These are phyloP conservation scores for Volucella inflata DNA, from an alignment of 2,888 invertebrate species.

Conservation along the genomic window DNA sequence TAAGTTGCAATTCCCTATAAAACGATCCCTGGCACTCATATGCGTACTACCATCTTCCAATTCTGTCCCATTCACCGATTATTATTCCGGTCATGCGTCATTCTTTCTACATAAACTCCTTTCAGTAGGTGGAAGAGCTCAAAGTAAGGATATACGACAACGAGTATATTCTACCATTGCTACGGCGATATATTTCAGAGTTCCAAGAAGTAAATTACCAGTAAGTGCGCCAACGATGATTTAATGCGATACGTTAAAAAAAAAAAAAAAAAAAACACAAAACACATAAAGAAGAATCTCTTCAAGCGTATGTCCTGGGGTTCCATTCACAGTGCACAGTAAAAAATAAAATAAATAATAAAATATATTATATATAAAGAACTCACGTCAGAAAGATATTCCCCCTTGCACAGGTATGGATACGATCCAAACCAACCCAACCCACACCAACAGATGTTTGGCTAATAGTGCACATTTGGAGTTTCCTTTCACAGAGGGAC, in stretches of 20 bases:
- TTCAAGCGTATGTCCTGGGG: constrained; percentile 17
- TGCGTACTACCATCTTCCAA: constrained; percentile 19
- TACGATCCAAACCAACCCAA: constrained; percentile 15
- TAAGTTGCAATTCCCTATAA: constrained; percentile 83
- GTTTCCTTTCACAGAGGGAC: constrained; percentile 38
- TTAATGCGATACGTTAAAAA: constrained; percentile 64
- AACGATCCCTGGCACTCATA: constrained; percentile 80
- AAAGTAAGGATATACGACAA: constrained; percentile 5
- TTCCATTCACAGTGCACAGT: neutral
- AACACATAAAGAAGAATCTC: neutral
- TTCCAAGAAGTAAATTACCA: constrained; percentile 63
- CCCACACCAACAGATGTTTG: constrained; percentile 32
- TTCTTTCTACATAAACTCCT: constrained; percentile 19
- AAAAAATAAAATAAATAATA: constrained; percentile 8
- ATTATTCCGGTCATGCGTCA: constrained; percentile 55
- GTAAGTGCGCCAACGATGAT: constrained; percentile 70
- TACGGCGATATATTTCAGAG: constrained; percentile 26
- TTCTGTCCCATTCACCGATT: constrained; percentile 26
- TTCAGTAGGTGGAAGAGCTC: constrained; percentile 2
- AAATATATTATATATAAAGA: neutral
- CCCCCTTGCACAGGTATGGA: constrained; percentile 22
- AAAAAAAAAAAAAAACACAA: constrained; percentile 20
- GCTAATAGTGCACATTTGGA: constrained; percentile 66
- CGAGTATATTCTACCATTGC: constrained; percentile 3
- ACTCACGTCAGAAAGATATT: constrained; percentile 28